These are phyloP conservation scores for Drosophila tsacasi DNA, from an alignment of 1,140 invertebrate genomes.

Conservation along the genomic window DNA sequence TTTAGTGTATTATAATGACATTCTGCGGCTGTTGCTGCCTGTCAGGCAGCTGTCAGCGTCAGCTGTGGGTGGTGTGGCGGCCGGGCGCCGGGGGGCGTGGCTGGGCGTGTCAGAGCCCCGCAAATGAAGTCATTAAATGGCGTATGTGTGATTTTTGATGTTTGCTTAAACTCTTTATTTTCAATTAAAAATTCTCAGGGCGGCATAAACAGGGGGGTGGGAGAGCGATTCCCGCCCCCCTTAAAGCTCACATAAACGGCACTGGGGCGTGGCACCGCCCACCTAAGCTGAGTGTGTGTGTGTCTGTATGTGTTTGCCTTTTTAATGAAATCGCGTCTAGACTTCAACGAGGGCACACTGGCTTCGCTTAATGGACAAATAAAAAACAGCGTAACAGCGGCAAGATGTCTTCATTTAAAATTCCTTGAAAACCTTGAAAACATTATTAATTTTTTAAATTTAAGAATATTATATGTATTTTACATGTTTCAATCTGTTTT, in stretches of 20 bases:
- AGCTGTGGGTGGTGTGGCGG: neutral
- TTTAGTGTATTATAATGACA: slow-evolving; percentile 68
- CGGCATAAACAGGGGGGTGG: slow-evolving; percentile 25
- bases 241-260: slow-evolving; percentile 17
- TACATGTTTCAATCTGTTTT: too few relatives aligned
- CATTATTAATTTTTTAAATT: neutral
- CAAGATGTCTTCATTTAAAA: slow-evolving; percentile 17
- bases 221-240: neutral
- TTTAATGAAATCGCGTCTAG: slow-evolving; percentile 64
- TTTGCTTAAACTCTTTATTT: slow-evolving; percentile 70
- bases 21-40: slow-evolving; percentile 51
- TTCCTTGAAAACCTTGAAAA: neutral
- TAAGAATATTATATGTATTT: neutral
- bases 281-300: slow-evolving; percentile 1
- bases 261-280: slow-evolving; percentile 21
- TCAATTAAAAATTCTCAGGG: slow-evolving; percentile 60
- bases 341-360: slow-evolving; percentile 38
- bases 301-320: slow-evolving; percentile 28
- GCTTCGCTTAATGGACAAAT: slow-evolving; percentile 45
- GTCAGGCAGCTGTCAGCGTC: slow-evolving; percentile 49
- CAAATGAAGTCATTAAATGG: slow-evolving; percentile 57
- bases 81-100: neutral
- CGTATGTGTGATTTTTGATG: slow-evolving; percentile 65
- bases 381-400: slow-evolving; percentile 24
- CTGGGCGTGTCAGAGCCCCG: neutral